Conservation (phyloP, 1,140 invertebrate genomes). For the Portunus trituberculatus region DNA sequence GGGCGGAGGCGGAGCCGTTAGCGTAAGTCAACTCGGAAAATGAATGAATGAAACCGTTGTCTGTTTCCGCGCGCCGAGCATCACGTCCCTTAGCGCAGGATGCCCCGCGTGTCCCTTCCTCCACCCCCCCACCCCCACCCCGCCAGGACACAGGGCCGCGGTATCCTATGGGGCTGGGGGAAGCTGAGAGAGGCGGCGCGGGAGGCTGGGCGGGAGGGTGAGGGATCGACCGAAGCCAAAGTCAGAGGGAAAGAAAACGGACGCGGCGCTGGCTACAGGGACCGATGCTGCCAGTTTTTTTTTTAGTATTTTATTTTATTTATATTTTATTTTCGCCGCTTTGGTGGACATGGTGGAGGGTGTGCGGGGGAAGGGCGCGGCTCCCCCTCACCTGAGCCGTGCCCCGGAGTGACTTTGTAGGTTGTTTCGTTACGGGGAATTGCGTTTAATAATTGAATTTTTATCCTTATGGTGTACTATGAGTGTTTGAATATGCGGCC, state of each 20-base stretch:
- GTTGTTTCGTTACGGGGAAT: not conserved
- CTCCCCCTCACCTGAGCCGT: not conserved
- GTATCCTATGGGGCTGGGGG: not conserved
- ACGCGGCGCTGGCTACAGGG: not conserved
- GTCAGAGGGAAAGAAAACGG: not conserved
- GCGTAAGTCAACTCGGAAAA: too few relatives aligned
- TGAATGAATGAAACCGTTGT: too few relatives aligned
- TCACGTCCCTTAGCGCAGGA: too few relatives aligned
- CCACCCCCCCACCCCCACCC: not conserved
- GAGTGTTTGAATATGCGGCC: not conserved
- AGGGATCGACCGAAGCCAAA: not conserved
- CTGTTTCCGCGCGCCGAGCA: too few relatives aligned
- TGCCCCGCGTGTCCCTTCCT: too few relatives aligned
- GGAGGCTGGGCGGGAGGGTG: not conserved
- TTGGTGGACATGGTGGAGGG: not conserved
- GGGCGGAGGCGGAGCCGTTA: too few relatives aligned
- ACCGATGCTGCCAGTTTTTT: not conserved
- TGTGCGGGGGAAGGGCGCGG: too few relatives aligned
- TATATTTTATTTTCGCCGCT: not conserved
- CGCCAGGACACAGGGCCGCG: not conserved
- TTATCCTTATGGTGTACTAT: not conserved
- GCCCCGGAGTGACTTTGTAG: not conserved
- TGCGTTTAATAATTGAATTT: conserved; percentile 3
- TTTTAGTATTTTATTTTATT: not conserved
- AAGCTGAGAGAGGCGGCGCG: not conserved